Evolutionary conservation across 2,888 invertebrate genomes (phyloP).

Genomic region (Torymus tubicola): DNA sequence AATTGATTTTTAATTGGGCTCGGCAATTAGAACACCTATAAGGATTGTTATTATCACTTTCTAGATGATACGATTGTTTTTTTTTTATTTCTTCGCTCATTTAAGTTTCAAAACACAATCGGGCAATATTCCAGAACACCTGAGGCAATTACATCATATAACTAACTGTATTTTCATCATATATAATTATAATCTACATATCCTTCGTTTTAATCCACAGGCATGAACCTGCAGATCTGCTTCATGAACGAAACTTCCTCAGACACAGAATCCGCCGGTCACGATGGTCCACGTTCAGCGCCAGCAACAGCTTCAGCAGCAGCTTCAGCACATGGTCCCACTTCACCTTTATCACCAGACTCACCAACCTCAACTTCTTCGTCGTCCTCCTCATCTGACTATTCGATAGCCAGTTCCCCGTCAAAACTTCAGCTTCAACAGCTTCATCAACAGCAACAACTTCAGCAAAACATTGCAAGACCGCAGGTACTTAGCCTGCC

Average conservation of each 20-base stretch:
- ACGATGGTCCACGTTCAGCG: constrained; percentile 60
- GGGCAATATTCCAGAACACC: too few species aligned
- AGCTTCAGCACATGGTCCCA: constrained; percentile 2
- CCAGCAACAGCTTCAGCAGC: neutral
- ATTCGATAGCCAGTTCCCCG: constrained; percentile 61
- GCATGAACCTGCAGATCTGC: constrained; percentile 96
- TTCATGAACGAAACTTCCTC: constrained; percentile 96
- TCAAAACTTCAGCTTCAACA: constrained; percentile 43
- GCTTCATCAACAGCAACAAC: neutral
- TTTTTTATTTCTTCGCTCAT: too few species aligned
- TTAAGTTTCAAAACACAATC: too few species aligned
- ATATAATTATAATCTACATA: neutral
- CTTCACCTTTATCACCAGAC: neutral
- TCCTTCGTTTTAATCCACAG: constrained; percentile 75
- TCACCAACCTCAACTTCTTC: constrained; percentile 3
- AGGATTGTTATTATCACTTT: too few species aligned
- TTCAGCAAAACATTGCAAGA: constrained; percentile 52
- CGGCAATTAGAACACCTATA: too few species aligned
- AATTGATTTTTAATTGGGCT: too few species aligned
- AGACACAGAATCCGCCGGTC: constrained; percentile 85
- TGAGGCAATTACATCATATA: too few species aligned
- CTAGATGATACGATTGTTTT: too few species aligned
- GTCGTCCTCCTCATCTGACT: constrained; percentile 34
- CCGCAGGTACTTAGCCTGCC: constrained; percentile 73
- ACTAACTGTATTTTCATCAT: too few species aligned